Evolutionary conservation across 2,797 vertebrate genomes (phyloP).

Genomic region (Acipenser transmontanus): DNA sequence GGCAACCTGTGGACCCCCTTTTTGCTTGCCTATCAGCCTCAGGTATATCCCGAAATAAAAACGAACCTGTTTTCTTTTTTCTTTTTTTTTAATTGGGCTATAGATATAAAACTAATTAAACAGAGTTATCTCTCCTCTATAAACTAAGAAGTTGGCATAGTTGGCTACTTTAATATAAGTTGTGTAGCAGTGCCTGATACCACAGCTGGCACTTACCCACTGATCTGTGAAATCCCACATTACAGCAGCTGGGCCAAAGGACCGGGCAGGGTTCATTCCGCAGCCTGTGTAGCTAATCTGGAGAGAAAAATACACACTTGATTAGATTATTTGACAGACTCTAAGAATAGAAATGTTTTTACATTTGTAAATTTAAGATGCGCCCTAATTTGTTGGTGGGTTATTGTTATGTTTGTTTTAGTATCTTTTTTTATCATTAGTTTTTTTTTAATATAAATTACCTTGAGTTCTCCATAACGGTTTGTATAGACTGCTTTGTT

Average conservation of each 20-base stretch:
- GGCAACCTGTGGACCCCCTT: too few relatives aligned
- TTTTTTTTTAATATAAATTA: too few relatives aligned
- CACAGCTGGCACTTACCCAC: conserved; percentile 70
- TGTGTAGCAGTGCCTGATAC: not conserved
- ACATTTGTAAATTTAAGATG: not conserved
- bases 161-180: not conserved
- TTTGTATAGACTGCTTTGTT: too few relatives aligned
- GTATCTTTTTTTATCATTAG: not conserved
- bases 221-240: conserved; percentile 71
- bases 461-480: too few relatives aligned
- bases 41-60: not conserved
- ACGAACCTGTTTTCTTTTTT: too few relatives aligned
- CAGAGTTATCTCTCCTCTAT: too few relatives aligned
- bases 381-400: not conserved
- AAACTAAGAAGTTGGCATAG: too few relatives aligned
- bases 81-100: not conserved
- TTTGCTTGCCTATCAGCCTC: too few relatives aligned
- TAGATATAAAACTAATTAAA: not conserved
- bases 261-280: conserved; percentile 93
- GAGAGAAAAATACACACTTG: conserved; percentile 12
- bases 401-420: not conserved
- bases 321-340: conserved; percentile 17
- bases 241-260: conserved; percentile 85
- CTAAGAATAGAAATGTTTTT: conserved; percentile 7
- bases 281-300: conserved; percentile 96